Percentiles rank a stretch among this genome's conserved stretches.
Conservation (phyloP, 2,797 vertebrate species). For the Lithobates pipiens region DNA sequence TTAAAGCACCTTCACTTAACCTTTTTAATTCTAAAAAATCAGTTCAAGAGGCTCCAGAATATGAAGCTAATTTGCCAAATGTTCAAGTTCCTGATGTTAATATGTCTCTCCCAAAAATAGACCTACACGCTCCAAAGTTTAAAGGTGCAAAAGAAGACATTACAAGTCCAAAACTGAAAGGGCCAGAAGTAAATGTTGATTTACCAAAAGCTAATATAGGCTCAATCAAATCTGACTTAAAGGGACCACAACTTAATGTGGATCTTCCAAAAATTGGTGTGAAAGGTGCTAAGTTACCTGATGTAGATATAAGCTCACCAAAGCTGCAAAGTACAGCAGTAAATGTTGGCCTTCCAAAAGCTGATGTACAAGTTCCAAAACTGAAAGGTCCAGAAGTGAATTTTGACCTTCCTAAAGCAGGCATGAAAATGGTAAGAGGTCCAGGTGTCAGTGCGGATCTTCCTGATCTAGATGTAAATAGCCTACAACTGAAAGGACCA, state of each 20-base stretch:
- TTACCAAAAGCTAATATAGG: slow-evolving; percentile 27
- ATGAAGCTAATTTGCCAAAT: background rate
- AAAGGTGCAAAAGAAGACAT: slow-evolving; percentile 11
- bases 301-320: background rate
- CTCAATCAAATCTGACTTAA: background rate
- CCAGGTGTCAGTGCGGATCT: slow-evolving; percentile 9
- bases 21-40: slow-evolving; percentile 44
- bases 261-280: slow-evolving; percentile 7
- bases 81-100: background rate
- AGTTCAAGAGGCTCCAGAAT: background rate
- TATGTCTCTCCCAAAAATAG: slow-evolving; percentile 4
- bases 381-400: slow-evolving; percentile 22
- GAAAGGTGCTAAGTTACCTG: slow-evolving; percentile 7
- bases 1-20: slow-evolving; percentile 36
- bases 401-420: slow-evolving; percentile 13
- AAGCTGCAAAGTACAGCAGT: slow-evolving; percentile 10
- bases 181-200: slow-evolving; percentile 21
- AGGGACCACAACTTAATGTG: slow-evolving; percentile 30
- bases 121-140: slow-evolving; percentile 3
- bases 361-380: slow-evolving; percentile 28
- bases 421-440: slow-evolving; percentile 8
- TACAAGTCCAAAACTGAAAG: slow-evolving; percentile 13
- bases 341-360: slow-evolving; percentile 32
- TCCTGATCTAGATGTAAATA: background rate
- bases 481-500: slow-evolving; percentile 23